These are phyloP conservation scores for Camptogramma bilineatum DNA, from an alignment of 2,888 invertebrate genomes.

Conservation along the genomic window DNA sequence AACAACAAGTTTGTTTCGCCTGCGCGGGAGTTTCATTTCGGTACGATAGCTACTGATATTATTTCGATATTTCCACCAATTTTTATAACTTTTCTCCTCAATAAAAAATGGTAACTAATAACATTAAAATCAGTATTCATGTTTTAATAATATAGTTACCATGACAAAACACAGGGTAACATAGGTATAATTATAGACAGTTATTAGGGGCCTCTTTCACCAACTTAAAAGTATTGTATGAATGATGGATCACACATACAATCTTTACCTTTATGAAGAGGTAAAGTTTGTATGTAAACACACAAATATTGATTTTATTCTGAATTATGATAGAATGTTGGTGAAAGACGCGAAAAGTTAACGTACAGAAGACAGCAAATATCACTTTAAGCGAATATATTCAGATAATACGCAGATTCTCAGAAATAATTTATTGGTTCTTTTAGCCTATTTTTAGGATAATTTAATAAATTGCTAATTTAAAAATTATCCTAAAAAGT, in stretches of 20 bases:
- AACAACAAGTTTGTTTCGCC: no score
- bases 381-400: slow-evolving; percentile 44
- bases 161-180: slow-evolving; percentile 5
- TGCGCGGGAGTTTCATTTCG: not conserved
- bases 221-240: not conserved
- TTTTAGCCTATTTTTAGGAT: not conserved
- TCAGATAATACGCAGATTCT: slow-evolving; percentile 25
- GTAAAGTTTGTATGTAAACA: not conserved
- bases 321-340: not conserved
- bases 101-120: not conserved
- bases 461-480: not conserved
- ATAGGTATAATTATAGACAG: slow-evolving; percentile 2
- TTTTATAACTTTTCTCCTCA: not conserved
- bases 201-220: not conserved
- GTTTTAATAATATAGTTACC: not conserved
- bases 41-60: not conserved
- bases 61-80: not conserved
- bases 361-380: slow-evolving; percentile 40
- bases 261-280: not conserved
- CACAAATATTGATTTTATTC: not conserved
- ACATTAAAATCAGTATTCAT: not conserved
- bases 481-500: not conserved
- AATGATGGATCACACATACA: no score
- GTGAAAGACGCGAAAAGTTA: slow-evolving; percentile 28
- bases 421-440: slow-evolving; percentile 20